phyloP scores from a whole-genome alignment of 1,140 invertebrate genomes.

The Thaumatotibia leucotreta region DNA sequence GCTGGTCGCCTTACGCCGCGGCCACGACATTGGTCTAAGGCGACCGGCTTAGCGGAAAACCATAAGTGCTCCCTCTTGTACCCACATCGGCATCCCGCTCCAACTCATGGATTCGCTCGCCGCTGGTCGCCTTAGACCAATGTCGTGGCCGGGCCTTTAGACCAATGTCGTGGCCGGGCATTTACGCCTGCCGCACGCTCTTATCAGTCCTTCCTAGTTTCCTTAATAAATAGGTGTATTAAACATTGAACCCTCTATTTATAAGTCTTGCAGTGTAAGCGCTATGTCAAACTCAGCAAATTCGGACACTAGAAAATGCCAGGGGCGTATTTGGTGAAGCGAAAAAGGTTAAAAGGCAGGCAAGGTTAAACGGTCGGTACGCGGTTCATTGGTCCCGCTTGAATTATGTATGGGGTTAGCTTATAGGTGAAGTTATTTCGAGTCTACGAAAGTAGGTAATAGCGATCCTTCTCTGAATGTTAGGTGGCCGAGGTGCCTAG shows the following conservation, averaged over 20 bases:
- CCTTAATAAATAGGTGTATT: not conserved
- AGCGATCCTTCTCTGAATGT: not conserved
- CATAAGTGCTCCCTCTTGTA: too few species aligned
- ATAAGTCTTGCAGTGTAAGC: not conserved
- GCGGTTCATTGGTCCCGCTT: not conserved
- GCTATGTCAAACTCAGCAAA: not conserved
- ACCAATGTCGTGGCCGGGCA: too few species aligned
- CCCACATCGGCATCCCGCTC: too few species aligned
- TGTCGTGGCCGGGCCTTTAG: too few species aligned
- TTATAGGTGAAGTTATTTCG: not conserved
- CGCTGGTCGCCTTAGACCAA: too few species aligned
- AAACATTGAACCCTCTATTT: not conserved
- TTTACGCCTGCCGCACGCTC: too few species aligned
- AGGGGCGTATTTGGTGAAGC: slow-evolving; percentile 5
- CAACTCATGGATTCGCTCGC: too few species aligned
- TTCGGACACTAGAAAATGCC: slow-evolving; percentile 8
- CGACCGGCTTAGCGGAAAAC: too few species aligned
- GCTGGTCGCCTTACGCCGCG: too few species aligned
- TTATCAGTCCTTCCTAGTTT: too few species aligned
- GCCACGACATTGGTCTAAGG: too few species aligned
- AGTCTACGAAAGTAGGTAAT: not conserved
- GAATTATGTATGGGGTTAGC: slow-evolving; percentile 11
- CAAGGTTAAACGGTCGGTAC: not conserved
- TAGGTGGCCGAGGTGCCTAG: not conserved
- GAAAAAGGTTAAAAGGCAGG: slow-evolving; percentile 5